Conservation (phyloP, 2,888 invertebrate species). For the Capitulum mitella region DNA sequence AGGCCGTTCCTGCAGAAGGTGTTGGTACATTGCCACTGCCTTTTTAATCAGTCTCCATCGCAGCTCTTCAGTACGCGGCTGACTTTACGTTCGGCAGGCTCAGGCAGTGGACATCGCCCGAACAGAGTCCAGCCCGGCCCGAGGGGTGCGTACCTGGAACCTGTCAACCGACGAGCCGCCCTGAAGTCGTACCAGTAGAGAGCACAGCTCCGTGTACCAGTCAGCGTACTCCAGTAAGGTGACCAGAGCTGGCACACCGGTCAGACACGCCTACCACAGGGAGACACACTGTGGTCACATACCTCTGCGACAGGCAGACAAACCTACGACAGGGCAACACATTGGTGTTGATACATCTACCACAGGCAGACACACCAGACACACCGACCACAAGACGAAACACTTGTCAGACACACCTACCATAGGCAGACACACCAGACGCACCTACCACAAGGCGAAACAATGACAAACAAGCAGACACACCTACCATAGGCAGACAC, state of each 20-base stretch:
- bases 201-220: conserved; percentile 51
- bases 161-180: not conserved
- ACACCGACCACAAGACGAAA: conserved; percentile 37
- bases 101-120: too few relatives aligned
- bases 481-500: too few relatives aligned
- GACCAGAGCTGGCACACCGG: conserved; percentile 51
- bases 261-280: conserved; percentile 48
- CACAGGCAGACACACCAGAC: conserved; percentile 40
- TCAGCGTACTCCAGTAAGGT: conserved; percentile 53
- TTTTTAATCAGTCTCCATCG: too few relatives aligned
- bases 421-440: too few relatives aligned
- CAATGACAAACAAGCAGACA: too few relatives aligned
- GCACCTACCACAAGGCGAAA: too few relatives aligned
- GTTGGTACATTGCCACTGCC: too few relatives aligned
- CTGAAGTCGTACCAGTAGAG: conserved; percentile 30
- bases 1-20: too few relatives aligned
- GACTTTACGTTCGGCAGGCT: too few relatives aligned
- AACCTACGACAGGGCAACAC: too few relatives aligned
- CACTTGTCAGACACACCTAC: conserved; percentile 35
- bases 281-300: conserved; percentile 39
- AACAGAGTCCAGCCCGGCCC: not conserved
- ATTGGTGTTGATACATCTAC: too few relatives aligned
- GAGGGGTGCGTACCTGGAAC: not conserved
- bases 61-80: too few relatives aligned
- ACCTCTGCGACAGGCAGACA: conserved; percentile 29